Percentiles rank a stretch among this genome's conserved stretches.
Evolutionary conservation across 2,113 vertebrate genomes (phyloP).

Genomic region (Austrofundulus limnaeus): DNA sequence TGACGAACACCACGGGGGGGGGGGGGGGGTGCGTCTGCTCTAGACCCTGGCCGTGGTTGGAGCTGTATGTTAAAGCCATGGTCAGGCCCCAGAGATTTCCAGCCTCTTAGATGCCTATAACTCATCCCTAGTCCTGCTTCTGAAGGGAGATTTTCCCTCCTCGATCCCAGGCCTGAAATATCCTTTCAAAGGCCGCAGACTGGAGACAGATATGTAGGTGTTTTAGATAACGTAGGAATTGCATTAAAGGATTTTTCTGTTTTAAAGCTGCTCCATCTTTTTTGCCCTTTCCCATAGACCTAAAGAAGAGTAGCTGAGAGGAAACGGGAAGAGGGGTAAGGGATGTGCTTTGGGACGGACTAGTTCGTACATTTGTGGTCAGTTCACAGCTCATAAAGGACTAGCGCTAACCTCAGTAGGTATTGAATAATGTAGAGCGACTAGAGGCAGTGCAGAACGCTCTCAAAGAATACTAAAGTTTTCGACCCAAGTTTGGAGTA

Average conservation of each 20-base stretch:
- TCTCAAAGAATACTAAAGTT: constrained; percentile 62
- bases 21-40: constrained; percentile 39
- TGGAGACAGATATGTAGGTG: constrained; percentile 85
- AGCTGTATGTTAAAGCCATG: constrained; percentile 77
- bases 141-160: constrained; percentile 73
- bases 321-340: constrained; percentile 62
- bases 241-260: constrained; percentile 84
- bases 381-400: constrained; percentile 81
- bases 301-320: constrained; percentile 61
- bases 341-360: constrained; percentile 69
- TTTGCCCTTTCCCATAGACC: constrained; percentile 78
- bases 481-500: constrained; percentile 61
- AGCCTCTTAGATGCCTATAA: constrained; percentile 83
- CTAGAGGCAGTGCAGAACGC: constrained; percentile 56
- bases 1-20: constrained; percentile 36
- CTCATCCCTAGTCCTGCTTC: constrained; percentile 77
- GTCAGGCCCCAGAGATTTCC: constrained; percentile 81
- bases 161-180: constrained; percentile 76
- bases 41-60: constrained; percentile 65
- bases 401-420: constrained; percentile 69
- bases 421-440: constrained; percentile 71
- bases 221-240: constrained; percentile 85
- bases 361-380: constrained; percentile 76
- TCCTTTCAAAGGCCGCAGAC: constrained; percentile 81
- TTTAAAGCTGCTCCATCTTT: constrained; percentile 79